Evolutionary conservation across 2,888 invertebrate genomes (phyloP).

Genomic region (Parasteatoda lunata): DNA sequence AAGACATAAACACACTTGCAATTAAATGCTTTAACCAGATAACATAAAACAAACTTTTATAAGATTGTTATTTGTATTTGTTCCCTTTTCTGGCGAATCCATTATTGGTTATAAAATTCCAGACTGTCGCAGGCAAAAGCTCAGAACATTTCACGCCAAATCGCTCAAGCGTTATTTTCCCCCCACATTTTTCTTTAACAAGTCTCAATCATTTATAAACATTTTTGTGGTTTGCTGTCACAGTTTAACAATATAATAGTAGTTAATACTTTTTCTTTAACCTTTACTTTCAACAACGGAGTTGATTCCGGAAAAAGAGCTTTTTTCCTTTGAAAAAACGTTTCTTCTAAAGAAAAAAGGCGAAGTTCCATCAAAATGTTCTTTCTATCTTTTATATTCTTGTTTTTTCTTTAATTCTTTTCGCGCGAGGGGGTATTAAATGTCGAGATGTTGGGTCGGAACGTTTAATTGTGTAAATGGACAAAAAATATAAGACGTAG

Average conservation of each 20-base stretch:
- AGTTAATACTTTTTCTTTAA: constrained; percentile 1
- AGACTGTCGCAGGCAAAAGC: constrained; percentile 17
- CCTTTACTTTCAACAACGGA: not conserved
- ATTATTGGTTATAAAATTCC: constrained; percentile 34
- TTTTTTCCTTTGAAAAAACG: not conserved
- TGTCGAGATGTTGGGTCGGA: not conserved
- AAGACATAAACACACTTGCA: too few relatives aligned
- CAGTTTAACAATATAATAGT: constrained; percentile 20
- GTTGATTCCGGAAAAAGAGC: not conserved
- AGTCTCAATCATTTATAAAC: constrained; percentile 24
- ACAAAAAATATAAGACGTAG: not conserved
- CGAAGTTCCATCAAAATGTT: not conserved
- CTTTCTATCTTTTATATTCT: not conserved
- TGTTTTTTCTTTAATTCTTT: not conserved
- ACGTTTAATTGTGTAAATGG: not conserved
- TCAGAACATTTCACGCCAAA: constrained; percentile 36
- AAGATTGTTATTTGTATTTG: constrained; percentile 15
- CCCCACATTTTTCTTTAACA: not conserved
- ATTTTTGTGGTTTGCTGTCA: constrained; percentile 21
- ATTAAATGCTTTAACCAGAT: too few relatives aligned
- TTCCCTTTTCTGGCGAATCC: constrained; percentile 2
- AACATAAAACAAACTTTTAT: too few relatives aligned
- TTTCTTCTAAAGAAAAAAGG: not conserved
- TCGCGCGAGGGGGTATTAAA: not conserved
- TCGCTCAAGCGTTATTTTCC: constrained; percentile 45